Conservation (phyloP, 2,113 vertebrate genomes). For the Lasiurus cinereus region DNA sequence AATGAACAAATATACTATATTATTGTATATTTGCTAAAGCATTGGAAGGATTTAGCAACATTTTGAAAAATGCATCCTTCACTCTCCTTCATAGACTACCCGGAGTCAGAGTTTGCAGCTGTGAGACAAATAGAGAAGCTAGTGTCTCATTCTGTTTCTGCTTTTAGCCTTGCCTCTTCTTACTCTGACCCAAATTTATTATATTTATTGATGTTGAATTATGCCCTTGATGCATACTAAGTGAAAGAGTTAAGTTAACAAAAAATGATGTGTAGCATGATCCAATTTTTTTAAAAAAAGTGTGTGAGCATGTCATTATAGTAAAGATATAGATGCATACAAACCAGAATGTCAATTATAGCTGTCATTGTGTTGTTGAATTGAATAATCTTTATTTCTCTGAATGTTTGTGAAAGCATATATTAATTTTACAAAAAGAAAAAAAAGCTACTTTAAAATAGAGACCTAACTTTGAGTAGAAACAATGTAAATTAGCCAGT, state of each 20-base stretch:
- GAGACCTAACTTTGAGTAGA: neutral
- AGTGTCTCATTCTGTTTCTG: constrained; percentile 2
- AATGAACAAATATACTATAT: neutral
- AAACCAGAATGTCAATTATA: neutral
- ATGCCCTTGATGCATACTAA: constrained; percentile 9
- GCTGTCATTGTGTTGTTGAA: neutral
- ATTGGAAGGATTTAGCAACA: constrained; percentile 3
- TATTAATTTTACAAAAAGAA: neutral
- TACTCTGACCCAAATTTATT: constrained; percentile 14
- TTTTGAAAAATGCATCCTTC: constrained; percentile 53
- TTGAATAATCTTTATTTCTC: neutral
- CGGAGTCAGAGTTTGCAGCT: constrained; percentile 39
- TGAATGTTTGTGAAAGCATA: constrained; percentile 4
- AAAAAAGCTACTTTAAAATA: neutral
- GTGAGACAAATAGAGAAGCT: constrained; percentile 36
- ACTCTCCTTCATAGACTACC: neutral
- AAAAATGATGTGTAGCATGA: neutral
- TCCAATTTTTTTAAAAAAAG: neutral
- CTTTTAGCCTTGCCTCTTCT: neutral
- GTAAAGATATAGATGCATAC: neutral
- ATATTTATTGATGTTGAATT: constrained; percentile 26
- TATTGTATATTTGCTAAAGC: neutral
- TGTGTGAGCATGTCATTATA: neutral
- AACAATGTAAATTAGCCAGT: neutral
- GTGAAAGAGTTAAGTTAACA: constrained; percentile 21